Conservation (phyloP, 2,113 vertebrate species). For the Antidorcas marsupialis region DNA sequence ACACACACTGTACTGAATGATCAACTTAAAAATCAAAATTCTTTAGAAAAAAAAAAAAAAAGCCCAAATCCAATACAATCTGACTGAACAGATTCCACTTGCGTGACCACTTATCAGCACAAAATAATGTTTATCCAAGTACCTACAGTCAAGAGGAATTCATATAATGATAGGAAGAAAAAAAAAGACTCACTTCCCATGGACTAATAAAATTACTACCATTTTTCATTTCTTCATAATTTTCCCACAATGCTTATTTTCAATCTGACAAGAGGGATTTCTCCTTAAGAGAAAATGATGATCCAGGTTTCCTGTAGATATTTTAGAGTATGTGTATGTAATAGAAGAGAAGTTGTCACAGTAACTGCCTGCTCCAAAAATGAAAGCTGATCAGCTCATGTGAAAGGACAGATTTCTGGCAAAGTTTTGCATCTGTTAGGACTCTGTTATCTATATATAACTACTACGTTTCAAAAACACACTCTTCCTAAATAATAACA, state of each 20-base stretch:
- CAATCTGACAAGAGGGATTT: not conserved
- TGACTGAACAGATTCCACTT: conserved; percentile 51
- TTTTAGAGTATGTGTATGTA: not conserved
- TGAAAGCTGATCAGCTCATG: not conserved
- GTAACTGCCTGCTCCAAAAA: not conserved
- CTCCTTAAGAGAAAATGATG: conserved; percentile 56
- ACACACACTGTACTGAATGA: not conserved
- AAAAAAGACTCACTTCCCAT: conserved; percentile 29
- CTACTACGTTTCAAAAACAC: not conserved
- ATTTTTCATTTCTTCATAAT: conserved; percentile 31
- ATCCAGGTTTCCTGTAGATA: not conserved
- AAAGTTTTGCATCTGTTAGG: not conserved
- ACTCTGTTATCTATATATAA: not conserved
- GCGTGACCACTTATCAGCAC: conserved; percentile 53
- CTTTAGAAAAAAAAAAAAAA: not conserved
- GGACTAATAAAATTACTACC: conserved; percentile 52
- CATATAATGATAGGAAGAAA: conserved; percentile 51
- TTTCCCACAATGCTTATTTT: conserved; percentile 28
- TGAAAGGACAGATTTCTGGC: conserved; percentile 8
- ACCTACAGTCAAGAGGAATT: conserved; percentile 59
- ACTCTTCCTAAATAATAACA: not conserved
- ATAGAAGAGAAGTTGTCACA: not conserved
- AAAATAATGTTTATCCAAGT: conserved; percentile 61
- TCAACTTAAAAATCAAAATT: conserved; percentile 31
- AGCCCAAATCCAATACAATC: conserved; percentile 22